A percentile compares a stretch with the other conserved stretches of the same genome.
phyloP scores from a whole-genome alignment of 1,140 invertebrate species.

The Littorina saxatilis region DNA sequence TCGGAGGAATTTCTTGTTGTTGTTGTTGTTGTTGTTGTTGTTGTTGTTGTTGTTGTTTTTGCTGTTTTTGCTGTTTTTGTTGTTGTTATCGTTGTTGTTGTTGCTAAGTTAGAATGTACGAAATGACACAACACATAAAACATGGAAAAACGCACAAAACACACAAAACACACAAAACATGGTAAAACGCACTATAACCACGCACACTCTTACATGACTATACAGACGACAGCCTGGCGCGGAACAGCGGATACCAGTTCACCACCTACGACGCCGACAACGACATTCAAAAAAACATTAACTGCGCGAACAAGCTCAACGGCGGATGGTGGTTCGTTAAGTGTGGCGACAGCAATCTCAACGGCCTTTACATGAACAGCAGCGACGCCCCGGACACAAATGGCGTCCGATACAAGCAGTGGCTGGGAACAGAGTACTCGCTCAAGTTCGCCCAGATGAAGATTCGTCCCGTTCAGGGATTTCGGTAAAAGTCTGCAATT shows the following conservation, averaged over 20 bases:
- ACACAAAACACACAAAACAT: too few species aligned
- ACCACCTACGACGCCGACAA: neutral
- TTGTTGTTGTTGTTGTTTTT: too few species aligned
- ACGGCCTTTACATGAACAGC: neutral
- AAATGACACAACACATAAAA: constrained; percentile 91
- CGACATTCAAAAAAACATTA: neutral
- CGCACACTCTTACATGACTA: neutral
- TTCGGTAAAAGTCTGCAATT: too few species aligned
- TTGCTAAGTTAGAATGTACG: too few species aligned
- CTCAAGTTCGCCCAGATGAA: constrained; percentile 9
- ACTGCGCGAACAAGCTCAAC: neutral
- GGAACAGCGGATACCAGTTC: neutral
- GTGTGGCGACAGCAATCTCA: neutral
- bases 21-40: too few species aligned
- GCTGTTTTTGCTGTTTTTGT: too few species aligned
- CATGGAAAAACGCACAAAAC: constrained; percentile 72
- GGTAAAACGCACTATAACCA: neutral
- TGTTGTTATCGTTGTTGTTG: too few species aligned
- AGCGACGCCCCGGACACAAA: neutral
- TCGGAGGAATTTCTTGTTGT: too few species aligned
- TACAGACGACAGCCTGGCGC: neutral
- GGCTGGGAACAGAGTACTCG: neutral
- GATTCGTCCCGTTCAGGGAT: neutral
- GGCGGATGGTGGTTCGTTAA: neutral
- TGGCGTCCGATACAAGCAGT: neutral